A percentile compares a stretch with the other conserved stretches of the same genome.
Conservation (phyloP, 2,113 vertebrate species). For the Hypomesus transpacificus region DNA sequence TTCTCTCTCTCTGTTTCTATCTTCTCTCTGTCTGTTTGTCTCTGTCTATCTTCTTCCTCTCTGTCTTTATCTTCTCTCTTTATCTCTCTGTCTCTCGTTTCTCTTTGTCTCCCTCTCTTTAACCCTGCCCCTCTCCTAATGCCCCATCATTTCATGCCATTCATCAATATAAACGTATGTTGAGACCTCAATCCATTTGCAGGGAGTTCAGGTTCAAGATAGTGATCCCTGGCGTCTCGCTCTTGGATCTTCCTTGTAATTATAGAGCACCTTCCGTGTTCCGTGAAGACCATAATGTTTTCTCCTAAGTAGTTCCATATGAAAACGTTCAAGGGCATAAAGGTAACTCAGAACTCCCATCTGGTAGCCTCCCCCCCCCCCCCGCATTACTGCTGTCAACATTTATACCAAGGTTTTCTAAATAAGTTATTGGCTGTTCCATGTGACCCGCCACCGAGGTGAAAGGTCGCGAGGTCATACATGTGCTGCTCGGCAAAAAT, state of each 20-base stretch:
- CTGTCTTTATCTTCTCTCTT: neutral
- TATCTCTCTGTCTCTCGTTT: neutral
- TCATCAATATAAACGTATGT: too few species aligned
- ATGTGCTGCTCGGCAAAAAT: conserved; percentile 22
- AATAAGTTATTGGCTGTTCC: conserved; percentile 31
- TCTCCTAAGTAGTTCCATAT: conserved; percentile 6
- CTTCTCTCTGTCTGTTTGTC: neutral
- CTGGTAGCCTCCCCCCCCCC: neutral
- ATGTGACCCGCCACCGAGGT: conserved; percentile 24
- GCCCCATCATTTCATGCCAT: too few species aligned
- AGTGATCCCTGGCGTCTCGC: neutral
- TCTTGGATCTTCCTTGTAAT: neutral
- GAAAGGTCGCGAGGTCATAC: conserved; percentile 22
- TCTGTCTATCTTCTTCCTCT: conserved; percentile 1
- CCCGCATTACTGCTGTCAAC: conserved; percentile 22
- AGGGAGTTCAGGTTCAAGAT: neutral
- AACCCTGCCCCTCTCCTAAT: too few species aligned
- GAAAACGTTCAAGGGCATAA: neutral
- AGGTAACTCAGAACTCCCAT: conserved; percentile 3
- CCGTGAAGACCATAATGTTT: neutral
- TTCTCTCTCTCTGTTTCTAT: too few species aligned
- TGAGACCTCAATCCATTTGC: neutral
- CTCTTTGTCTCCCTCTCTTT: neutral
- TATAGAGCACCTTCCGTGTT: neutral
- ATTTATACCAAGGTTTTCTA: conserved; percentile 11